Conservation (phyloP, 2,888 invertebrate species). For the Eupithecia subumbrata region DNA sequence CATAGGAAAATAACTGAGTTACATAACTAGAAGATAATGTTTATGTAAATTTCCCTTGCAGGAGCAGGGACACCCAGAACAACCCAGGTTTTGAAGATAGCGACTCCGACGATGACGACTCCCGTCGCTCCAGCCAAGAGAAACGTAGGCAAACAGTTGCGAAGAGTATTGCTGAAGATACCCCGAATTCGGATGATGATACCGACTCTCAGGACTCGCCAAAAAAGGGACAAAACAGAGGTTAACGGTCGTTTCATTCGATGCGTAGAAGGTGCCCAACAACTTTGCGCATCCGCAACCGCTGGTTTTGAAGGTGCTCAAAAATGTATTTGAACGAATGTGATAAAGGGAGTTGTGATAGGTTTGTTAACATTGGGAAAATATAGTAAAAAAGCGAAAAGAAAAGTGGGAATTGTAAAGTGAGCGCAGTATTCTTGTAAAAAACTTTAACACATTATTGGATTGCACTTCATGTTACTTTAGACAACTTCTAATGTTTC, state of each 20-base stretch:
- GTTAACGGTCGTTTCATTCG: conserved; percentile 17
- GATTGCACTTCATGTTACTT: background rate
- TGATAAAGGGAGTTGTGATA: conserved; percentile 9
- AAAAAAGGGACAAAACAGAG: conserved; percentile 5
- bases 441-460: background rate
- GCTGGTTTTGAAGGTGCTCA: conserved; percentile 22
- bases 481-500: background rate
- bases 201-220: background rate
- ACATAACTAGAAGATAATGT: background rate
- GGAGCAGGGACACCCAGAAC: conserved; percentile 19
- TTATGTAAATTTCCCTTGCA: conserved; percentile 2
- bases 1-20: background rate
- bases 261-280: background rate
- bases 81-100: conserved; percentile 12
- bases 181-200: background rate
- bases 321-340: background rate
- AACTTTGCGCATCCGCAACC: background rate
- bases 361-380: background rate
- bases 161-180: background rate
- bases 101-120: conserved; percentile 16
- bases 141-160: background rate
- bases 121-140: background rate
- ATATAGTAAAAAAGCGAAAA: background rate
- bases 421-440: background rate
- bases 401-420: background rate